Evolutionary conservation across 2,888 invertebrate species (phyloP), one percentile per base, ranked within the genome.

Genomic region (Hypercompe scribonia): DNA sequence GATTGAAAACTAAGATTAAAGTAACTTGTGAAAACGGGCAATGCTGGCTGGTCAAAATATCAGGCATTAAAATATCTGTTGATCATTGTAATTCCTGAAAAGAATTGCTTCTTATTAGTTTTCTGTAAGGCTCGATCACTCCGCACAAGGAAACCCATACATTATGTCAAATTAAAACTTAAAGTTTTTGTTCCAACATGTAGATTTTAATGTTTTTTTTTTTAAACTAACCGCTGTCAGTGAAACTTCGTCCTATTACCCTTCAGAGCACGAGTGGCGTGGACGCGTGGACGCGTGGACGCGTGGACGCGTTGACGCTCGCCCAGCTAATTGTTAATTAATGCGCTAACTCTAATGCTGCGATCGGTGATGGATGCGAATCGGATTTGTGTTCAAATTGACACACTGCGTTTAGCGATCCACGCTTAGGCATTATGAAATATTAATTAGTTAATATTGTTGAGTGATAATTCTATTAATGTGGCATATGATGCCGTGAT

Each of bases 341-440:
- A 85, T 81, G 66, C 81, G 85, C 85, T 85, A 79, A 81, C 75
- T 76, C 78, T 85, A 81, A 84, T 84, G 77, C 78, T 34, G 76
- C 78, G 83, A 85, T 85, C 75, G 69, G 82, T 83, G 84, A 85
- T 83, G 76, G 86, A 86, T 85, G 87, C 71, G 85, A 83, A 86
- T 84, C 81, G 78, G 82, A 86, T 87, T 86, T 85, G 76, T 68
- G 71, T 74, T 74, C 72, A 78, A 84, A 86, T 86, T 84, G 82
- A 82, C 82, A 80, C 65, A 69, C 78, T 71, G 68, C 68, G 75
- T 66, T 77, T 81, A 84, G 80, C 68, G 69, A 72, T 77, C 65
- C 58, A 64, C 70, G 72, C 46, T 75, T 75, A 72, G 74, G 73
- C 71, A 46, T 70, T 83, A 80, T 81, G 68, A 54, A 67, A 78